A percentile compares a stretch with the other conserved stretches of the same genome.
Evolutionary conservation across 2,113 vertebrate genomes (phyloP).

Genomic region (Ictalurus furcatus): DNA sequence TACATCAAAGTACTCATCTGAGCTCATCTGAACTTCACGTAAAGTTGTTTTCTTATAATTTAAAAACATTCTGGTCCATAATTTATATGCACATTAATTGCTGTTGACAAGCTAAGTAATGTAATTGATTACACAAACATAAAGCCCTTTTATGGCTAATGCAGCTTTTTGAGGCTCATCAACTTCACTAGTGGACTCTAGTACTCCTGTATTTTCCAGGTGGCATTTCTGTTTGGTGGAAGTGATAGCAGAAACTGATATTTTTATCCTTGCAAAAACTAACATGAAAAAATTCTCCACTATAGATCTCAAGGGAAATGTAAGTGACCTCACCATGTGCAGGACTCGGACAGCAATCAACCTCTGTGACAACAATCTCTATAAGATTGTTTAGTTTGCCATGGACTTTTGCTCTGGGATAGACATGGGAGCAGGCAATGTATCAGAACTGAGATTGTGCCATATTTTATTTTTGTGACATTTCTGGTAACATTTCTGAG

Average conservation of each 20-base stretch:
- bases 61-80: not conserved
- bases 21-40: not conserved
- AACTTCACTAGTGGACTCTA: not conserved
- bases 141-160: not conserved
- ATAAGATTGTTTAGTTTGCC: not conserved
- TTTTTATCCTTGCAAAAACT: constrained; percentile 16
- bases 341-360: constrained; percentile 28
- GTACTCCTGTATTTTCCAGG: not conserved
- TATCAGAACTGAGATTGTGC: not conserved
- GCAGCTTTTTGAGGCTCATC: not conserved
- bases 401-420: constrained; percentile 12
- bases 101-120: not conserved
- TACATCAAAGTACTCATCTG: not conserved
- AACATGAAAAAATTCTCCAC: constrained; percentile 15
- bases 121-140: not conserved
- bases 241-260: constrained; percentile 10
- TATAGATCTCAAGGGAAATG: constrained; percentile 16
- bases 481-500: not conserved
- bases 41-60: not conserved
- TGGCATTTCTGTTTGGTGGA: not conserved
- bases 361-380: constrained; percentile 22
- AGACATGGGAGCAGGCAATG: not conserved
- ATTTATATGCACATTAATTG: not conserved
- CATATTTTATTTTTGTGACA: constrained; percentile 12
- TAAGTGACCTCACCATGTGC: constrained; percentile 24